phyloP scores from a whole-genome alignment of 2,797 vertebrate genomes.

The Eulemur rubriventer region DNA sequence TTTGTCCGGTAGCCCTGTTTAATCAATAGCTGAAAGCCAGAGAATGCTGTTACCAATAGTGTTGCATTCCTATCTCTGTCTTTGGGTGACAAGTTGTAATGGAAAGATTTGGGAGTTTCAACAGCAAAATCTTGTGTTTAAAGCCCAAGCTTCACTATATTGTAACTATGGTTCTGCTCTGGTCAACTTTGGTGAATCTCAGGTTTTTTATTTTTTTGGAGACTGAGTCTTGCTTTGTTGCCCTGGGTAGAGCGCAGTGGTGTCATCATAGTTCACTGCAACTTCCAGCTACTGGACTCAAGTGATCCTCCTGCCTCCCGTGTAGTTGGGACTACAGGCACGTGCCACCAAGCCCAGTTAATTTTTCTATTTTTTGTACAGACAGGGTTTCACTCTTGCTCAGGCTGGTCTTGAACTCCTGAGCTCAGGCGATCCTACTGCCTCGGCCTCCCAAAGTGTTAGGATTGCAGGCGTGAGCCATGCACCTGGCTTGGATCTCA shows the following conservation, averaged over 20 bases:
- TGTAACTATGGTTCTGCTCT: constrained; percentile 19
- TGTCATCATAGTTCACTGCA: not conserved
- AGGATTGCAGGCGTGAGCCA: not conserved
- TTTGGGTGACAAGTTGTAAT: not conserved
- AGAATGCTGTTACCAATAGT: not conserved
- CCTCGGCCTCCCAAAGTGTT: not conserved
- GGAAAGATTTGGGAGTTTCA: constrained; percentile 44
- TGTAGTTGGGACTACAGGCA: not conserved
- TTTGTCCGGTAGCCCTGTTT: not conserved
- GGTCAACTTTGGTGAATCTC: not conserved
- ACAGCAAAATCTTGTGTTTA: not conserved
- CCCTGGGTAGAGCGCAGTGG: not conserved
- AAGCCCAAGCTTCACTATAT: not conserved
- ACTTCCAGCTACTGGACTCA: not conserved
- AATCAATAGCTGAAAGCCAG: not conserved
- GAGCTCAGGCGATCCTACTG: not conserved
- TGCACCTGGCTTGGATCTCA: too few relatives aligned
- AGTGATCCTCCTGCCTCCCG: not conserved
- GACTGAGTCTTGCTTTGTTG: not conserved
- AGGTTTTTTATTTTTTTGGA: not conserved
- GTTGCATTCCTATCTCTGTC: not conserved
- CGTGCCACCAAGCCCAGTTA: not conserved
- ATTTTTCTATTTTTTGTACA: not conserved
- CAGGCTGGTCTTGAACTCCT: not conserved
- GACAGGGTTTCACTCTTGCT: not conserved